A percentile compares a stretch with the other conserved stretches of the same genome.
These are phyloP conservation scores for Epistrophe grossulariae DNA, from an alignment of 2,888 invertebrate species.

Conservation along the genomic window DNA sequence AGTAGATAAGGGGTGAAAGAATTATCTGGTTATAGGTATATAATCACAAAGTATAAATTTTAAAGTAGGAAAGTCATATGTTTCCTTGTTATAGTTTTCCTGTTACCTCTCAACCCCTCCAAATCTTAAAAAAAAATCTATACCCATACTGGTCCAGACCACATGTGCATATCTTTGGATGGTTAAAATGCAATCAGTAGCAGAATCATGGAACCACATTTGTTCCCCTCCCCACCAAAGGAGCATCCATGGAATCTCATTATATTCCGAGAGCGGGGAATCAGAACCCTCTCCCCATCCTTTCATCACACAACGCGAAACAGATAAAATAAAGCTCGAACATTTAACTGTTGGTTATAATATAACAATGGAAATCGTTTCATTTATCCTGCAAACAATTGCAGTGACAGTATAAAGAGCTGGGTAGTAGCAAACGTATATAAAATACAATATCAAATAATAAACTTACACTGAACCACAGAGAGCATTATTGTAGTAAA, in stretches of 20 bases:
- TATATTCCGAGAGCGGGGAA: conserved; percentile 43
- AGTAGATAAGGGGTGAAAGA: too few species aligned
- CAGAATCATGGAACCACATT: conserved; percentile 65
- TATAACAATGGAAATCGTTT: conserved; percentile 75
- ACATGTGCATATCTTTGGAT: conserved; percentile 67
- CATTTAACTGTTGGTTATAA: conserved; percentile 68
- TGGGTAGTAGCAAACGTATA: conserved; percentile 65
- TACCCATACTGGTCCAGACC: conserved; percentile 59
- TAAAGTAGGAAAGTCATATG: too few species aligned
- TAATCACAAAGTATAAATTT: too few species aligned
- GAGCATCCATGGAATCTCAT: conserved; percentile 58
- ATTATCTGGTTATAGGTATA: too few species aligned
- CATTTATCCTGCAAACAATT: conserved; percentile 75
- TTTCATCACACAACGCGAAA: conserved; percentile 48
- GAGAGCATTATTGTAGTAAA: conserved; percentile 44
- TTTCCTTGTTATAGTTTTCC: too few species aligned
- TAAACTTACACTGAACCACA: conserved; percentile 67
- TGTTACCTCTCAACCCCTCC: neutral
- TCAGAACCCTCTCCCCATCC: conserved; percentile 47
- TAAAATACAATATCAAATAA: conserved; percentile 74
- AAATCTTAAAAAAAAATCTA: conserved; percentile 48
- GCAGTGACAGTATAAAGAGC: conserved; percentile 57
- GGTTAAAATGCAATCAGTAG: conserved; percentile 65
- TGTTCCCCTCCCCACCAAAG: neutral
- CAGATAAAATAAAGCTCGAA: conserved; percentile 63